Base-by-base conservation (phyloP, 2,113 vertebrate species). In the Myiopsitta monachus region DNA sequence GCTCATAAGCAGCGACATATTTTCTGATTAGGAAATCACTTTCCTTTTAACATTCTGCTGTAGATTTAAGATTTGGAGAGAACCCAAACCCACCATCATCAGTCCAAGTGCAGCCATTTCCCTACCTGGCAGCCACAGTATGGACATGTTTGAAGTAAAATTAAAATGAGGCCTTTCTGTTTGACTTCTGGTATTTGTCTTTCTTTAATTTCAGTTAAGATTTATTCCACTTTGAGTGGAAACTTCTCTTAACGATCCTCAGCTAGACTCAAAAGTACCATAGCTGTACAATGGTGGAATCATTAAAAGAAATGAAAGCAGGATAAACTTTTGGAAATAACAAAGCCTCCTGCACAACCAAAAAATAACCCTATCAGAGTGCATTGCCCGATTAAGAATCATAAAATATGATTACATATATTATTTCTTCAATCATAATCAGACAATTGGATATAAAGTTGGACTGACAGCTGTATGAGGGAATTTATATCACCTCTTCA, bases 91-190 rank as follows among this genome's bases (percentile, higher is more conserved):
- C 64, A 74, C 17, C 59, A 43, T 2, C 4, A 77, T 2, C 5
- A 77, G n/a, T 8, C 68, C 3, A 0, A 81, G 69, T 4, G 12
- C n/a, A 88, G 41, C 36, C 41, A 57, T 36, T 55, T 64, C 16
- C 22, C 33, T 39, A 13, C 0, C 0, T 22, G 7, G 39, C 31
- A 74, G 33, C 31, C 2, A 0, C 38, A 9, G 1, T 4, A 41
- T 0, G 0, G 51, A 72, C 16, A 15, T 39, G 9, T 6, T 28
- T 22, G 51, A 83, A 68, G 80, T 12, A 21, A 74, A 75, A 88
- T 18, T 7, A 67, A 80, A 87, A 44, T 6, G 2, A 16, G 19
- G 10, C n/a, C 24, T 77, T 41, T 67, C 33, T 72, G 55, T 44
- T 52, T 30, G 21, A 13, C 26, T 90, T 83, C 61, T 69, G 1